phyloP scores from a whole-genome alignment of 2,113 vertebrate species.

The Triplophysa rosa region DNA sequence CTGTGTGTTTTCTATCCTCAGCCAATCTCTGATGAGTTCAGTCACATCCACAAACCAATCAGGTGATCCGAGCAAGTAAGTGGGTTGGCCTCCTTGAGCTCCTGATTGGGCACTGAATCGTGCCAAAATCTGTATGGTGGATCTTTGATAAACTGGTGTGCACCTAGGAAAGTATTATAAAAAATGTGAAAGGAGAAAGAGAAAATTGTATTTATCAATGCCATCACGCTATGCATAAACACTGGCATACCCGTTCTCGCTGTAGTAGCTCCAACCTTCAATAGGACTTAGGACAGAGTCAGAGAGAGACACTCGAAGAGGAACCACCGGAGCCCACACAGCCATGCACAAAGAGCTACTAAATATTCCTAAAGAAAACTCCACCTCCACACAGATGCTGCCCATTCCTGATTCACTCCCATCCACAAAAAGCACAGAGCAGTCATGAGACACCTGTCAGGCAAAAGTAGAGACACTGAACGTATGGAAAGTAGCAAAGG shows the following conservation, averaged over 20 bases:
- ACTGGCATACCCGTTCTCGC: constrained; percentile 55
- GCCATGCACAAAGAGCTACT: constrained; percentile 79
- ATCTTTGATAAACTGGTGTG: constrained; percentile 70
- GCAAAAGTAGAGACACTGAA: neutral
- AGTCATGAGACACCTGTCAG: constrained; percentile 85
- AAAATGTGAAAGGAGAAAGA: neutral
- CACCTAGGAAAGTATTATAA: constrained; percentile 59
- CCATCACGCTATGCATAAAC: neutral
- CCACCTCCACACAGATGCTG: constrained; percentile 79
- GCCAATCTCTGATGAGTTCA: constrained; percentile 64
- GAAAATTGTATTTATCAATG: neutral
- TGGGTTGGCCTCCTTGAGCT: constrained; percentile 52
- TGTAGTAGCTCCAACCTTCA: constrained; percentile 84
- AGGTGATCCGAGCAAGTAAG: constrained; percentile 67
- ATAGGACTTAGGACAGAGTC: constrained; percentile 89
- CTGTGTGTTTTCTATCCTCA: constrained; percentile 66
- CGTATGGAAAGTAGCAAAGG: neutral
- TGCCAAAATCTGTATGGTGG: constrained; percentile 70
- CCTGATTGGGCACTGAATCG: constrained; percentile 66
- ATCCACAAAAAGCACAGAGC: constrained; percentile 87
- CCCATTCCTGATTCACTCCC: constrained; percentile 90
- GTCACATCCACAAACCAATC: constrained; percentile 77
- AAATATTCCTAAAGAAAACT: constrained; percentile 84
- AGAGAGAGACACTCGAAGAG: constrained; percentile 84
- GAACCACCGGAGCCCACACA: constrained; percentile 89